Evolutionary conservation across 2,888 invertebrate genomes (phyloP).

Genomic region (Scrobipalpa costella): DNA sequence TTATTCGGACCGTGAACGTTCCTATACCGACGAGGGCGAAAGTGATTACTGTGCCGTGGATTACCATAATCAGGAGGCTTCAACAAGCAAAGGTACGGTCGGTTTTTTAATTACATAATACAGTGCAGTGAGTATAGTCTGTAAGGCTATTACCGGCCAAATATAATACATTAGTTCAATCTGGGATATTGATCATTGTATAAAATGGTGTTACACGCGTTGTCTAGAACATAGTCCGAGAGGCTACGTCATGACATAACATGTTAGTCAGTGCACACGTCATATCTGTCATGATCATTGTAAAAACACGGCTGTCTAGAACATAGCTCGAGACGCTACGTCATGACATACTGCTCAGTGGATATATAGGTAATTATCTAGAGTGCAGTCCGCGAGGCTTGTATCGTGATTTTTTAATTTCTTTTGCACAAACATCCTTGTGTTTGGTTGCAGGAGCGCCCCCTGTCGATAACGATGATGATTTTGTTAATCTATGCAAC

Average conservation of each 20-base stretch:
- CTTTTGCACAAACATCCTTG: no score
- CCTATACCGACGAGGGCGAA: neutral
- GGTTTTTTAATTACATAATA: no score
- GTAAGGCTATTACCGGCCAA: no score
- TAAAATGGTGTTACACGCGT: neutral
- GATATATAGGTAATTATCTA: no score
- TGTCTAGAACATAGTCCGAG: slow-evolving; percentile 17
- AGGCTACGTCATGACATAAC: slow-evolving; percentile 6
- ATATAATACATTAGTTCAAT: no score
- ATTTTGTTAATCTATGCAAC: neutral
- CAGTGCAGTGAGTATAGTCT: no score
- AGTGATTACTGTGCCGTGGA: slow-evolving; percentile 1
- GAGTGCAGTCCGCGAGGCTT: no score
- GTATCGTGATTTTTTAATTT: neutral
- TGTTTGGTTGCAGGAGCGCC: no score
- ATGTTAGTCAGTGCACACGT: no score
- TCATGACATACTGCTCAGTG: no score
- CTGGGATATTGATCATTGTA: no score
- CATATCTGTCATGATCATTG: neutral
- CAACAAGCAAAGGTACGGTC: no score
- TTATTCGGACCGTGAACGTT: neutral
- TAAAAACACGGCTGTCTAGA: neutral
- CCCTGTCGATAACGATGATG: neutral
- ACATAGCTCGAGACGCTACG: neutral
- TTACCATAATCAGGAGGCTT: slow-evolving; percentile 1